Conservation (phyloP, 1,140 invertebrate genomes). For the Saccostrea echinata region DNA sequence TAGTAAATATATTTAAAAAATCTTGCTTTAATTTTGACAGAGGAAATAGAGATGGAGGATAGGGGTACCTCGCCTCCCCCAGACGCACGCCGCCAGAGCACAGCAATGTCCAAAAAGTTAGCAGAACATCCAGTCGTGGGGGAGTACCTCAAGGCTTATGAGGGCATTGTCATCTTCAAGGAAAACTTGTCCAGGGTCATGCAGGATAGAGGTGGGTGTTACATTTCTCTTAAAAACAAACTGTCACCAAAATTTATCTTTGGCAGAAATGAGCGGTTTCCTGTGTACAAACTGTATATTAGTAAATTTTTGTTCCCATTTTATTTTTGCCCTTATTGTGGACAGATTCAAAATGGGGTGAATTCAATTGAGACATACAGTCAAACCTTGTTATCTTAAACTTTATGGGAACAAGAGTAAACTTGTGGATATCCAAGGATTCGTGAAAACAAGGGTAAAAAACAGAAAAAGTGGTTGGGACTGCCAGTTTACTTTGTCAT, state of each 20-base stretch:
- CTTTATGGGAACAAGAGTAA: too few relatives aligned
- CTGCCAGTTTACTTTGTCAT: too few relatives aligned
- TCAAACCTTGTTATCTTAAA: too few relatives aligned
- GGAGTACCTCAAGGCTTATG: slow-evolving; percentile 75
- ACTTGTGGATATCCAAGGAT: too few relatives aligned
- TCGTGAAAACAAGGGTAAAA: too few relatives aligned
- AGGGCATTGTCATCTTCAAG: slow-evolving; percentile 73
- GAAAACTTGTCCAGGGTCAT: slow-evolving; percentile 72
- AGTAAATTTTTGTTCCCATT: not conserved
- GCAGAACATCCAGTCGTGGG: slow-evolving; percentile 72
- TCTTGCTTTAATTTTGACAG: slow-evolving; percentile 41
- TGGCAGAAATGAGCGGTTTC: not conserved
- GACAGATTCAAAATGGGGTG: too few relatives aligned
- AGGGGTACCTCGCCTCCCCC: slow-evolving; percentile 37
- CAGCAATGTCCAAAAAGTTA: slow-evolving; percentile 56
- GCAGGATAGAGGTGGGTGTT: slow-evolving; percentile 71
- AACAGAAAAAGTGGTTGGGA: too few relatives aligned
- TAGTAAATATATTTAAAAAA: too few relatives aligned
- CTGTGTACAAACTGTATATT: not conserved
- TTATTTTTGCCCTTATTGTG: not conserved
- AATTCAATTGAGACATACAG: too few relatives aligned
- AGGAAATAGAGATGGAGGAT: slow-evolving; percentile 48
- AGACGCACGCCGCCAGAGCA: not conserved
- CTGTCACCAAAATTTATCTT: too few relatives aligned
- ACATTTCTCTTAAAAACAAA: not conserved